phyloP scores from a whole-genome alignment of 2,113 vertebrate species.

The Cyanoramphus novaezelandiae region DNA sequence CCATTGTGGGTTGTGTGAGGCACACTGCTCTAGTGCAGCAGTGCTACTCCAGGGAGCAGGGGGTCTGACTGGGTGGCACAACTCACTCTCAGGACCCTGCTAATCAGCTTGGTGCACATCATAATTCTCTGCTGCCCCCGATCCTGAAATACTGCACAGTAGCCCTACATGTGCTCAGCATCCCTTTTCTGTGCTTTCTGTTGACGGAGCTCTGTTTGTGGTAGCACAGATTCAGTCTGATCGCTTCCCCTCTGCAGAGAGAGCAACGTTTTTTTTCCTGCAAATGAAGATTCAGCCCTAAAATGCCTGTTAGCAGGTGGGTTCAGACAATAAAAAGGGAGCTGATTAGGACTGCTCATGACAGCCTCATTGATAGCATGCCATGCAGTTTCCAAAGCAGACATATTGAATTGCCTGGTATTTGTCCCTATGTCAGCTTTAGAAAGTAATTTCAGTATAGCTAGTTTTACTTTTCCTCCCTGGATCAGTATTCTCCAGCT shows the following conservation, averaged over 20 bases:
- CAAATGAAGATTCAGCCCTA: background rate
- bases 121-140: background rate
- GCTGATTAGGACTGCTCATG: background rate
- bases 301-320: fast-evolving
- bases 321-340: background rate
- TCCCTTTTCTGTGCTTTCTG: background rate
- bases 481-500: background rate
- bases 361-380: background rate
- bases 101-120: background rate
- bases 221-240: background rate
- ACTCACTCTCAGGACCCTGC: no score
- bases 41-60: fast-evolving
- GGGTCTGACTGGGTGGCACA: background rate
- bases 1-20: background rate
- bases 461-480: background rate
- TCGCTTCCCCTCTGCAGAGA: background rate
- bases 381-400: background rate
- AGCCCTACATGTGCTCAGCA: background rate
- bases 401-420: background rate
- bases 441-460: background rate
- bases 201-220: background rate
- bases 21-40: background rate
- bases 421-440: background rate
- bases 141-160: fast-evolving
- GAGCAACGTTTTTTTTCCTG: background rate